Percentiles rank a stretch among this genome's conserved stretches.
Conservation (phyloP, 1,140 invertebrate species). For the Eubasilissa regina region DNA sequence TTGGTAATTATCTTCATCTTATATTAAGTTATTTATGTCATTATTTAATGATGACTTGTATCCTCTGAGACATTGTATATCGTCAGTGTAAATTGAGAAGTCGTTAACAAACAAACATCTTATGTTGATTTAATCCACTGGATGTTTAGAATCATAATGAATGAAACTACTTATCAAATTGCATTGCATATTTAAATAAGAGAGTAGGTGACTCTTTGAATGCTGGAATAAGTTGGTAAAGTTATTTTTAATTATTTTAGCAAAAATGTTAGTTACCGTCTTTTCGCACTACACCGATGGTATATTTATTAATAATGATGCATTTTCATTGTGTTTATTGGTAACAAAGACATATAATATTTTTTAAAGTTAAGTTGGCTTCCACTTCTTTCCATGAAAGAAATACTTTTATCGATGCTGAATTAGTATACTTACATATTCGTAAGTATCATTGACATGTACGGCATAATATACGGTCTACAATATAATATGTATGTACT, state of each 20-base stretch:
- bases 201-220: no score
- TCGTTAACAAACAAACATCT: neutral
- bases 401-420: neutral
- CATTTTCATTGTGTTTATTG: conserved; percentile 16
- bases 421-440: neutral
- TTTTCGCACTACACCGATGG: no score
- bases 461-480: neutral
- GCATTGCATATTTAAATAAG: no score
- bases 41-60: conserved; percentile 2
- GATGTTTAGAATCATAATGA: no score
- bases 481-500: conserved; percentile 2
- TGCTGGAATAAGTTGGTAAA: no score
- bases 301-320: neutral
- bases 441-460: neutral
- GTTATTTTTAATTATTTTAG: no score
- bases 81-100: neutral
- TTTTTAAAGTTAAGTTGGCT: conserved; percentile 25
- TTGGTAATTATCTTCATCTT: conserved; percentile 12
- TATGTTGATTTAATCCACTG: neutral
- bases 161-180: no score
- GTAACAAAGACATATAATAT: conserved; percentile 26
- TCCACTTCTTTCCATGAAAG: conserved; percentile 32
- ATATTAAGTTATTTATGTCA: neutral
- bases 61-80: neutral
- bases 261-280: no score